phyloP scores from a whole-genome alignment of 2,113 vertebrate species.

The Percina caprodes region DNA sequence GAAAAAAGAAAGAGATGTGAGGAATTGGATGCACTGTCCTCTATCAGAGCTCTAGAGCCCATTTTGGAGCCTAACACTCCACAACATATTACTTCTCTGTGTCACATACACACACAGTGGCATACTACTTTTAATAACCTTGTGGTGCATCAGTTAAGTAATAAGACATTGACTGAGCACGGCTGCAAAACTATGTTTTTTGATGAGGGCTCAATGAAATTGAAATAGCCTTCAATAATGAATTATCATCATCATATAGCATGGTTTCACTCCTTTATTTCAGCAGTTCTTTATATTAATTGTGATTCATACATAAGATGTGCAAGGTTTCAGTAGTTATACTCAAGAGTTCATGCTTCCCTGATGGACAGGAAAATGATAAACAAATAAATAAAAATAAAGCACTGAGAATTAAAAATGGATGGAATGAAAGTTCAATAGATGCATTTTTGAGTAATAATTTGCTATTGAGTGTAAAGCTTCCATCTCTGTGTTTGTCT shows the following conservation, averaged over 20 bases:
- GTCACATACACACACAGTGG: not conserved
- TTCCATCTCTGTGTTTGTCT: slow-evolving; percentile 12
- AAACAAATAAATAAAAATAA: not conserved
- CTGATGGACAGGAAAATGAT: not conserved
- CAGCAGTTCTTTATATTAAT: slow-evolving; percentile 21
- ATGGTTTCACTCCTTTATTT: not conserved
- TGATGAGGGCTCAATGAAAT: slow-evolving; percentile 38
- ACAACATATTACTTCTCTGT: slow-evolving; percentile 28
- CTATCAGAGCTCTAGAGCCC: slow-evolving; percentile 31
- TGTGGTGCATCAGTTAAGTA: slow-evolving; percentile 24
- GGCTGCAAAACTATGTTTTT: slow-evolving; percentile 28
- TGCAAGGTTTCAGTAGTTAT: not conserved
- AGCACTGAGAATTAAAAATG: slow-evolving; percentile 19
- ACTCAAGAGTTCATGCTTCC: not conserved
- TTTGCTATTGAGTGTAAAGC: slow-evolving; percentile 22
- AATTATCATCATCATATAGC: not conserved
- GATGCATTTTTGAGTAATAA: slow-evolving; percentile 20
- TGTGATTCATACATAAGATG: slow-evolving; percentile 6
- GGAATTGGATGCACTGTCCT: slow-evolving; percentile 22
- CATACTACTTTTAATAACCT: slow-evolving; percentile 50
- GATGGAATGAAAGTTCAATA: not conserved
- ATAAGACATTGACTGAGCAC: slow-evolving; percentile 38
- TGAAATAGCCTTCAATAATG: slow-evolving; percentile 29
- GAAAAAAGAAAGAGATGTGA: not conserved
- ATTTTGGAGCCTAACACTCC: slow-evolving; percentile 23